Evolutionary conservation across 2,888 invertebrate genomes (phyloP), one percentile per base, ranked within the genome.

Genomic region (Drosophila meridiana): DNA sequence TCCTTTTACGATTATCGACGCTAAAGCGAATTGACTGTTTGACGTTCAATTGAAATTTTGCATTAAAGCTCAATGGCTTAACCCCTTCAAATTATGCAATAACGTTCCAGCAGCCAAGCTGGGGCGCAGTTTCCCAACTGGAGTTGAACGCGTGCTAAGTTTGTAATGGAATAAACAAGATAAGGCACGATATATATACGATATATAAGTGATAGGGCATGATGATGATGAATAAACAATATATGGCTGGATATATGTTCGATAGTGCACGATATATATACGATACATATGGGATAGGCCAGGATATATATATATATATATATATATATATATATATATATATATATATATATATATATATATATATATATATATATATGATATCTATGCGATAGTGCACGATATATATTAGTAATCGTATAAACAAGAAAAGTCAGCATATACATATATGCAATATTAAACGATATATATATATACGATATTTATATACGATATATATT

Each of bases 21-120:
- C 87, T 80, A 87, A 90, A 89, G 87, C 90, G 90, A 87, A 87
- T 87, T 89, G 87, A 87, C 87, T 87, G 87, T 87, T 87, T 87
- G 87, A 89, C 90, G 90, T 87, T 89, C 90, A 90, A 87, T 87
- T 90, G 87, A 90, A 87, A 87, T 89, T 87, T 87, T 87, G 87
- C 87, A 90, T 86, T 86, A 86, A 86, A 86, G 85, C 85, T 86
- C 85, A 86, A 86, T 90, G 85, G 90, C 89, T 86, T 90, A 86
- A 90, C 90, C 89, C 85, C 86, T 86, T 86, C 72, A 90, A 86
- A 86, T 86, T 90, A 86, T 86, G 85, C 85, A 88, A 86, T 86
- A 88, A 82, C 74, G 56, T 56, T 38, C 40, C 36, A 48, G 34
- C 43, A 11, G 8, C 66, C 38, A 4, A 13, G 14, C 30, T 20